Conservation (phyloP, 2,888 invertebrate species). For the Xylota segnis region DNA sequence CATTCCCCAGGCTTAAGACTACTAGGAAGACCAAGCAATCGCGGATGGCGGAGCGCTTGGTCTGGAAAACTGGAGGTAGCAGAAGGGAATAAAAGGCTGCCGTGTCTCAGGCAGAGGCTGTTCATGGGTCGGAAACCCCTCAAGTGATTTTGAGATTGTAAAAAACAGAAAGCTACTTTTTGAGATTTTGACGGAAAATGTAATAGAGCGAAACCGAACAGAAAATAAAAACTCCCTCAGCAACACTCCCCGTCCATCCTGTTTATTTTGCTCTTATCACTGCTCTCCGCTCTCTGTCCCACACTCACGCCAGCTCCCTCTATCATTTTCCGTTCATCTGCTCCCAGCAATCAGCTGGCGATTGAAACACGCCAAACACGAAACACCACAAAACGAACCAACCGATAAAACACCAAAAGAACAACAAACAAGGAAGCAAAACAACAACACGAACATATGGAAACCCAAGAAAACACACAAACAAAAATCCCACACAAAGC, state of each 20-base stretch:
- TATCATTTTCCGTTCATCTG: constrained; percentile 9
- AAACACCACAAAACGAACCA: constrained; percentile 47
- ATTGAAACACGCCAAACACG: constrained; percentile 30
- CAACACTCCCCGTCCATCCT: constrained; percentile 7
- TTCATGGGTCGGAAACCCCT: too few species aligned
- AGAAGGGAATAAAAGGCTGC: too few species aligned
- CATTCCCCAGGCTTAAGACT: too few species aligned
- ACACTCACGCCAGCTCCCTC: not conserved
- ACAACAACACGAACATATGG: constrained; percentile 64
- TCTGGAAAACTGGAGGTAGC: too few species aligned
- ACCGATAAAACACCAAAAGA: constrained; percentile 69
- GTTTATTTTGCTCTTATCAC: not conserved
- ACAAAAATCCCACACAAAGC: constrained; percentile 1
- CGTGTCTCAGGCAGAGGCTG: too few species aligned
- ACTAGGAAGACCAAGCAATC: too few species aligned
- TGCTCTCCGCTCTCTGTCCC: not conserved
- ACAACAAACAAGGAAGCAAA: constrained; percentile 75
- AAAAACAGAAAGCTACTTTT: too few species aligned
- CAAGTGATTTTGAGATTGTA: too few species aligned
- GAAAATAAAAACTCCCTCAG: not conserved
- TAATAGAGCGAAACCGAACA: constrained; percentile 5
- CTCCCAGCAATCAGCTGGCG: constrained; percentile 53
- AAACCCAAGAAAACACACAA: not conserved
- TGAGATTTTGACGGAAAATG: too few species aligned
- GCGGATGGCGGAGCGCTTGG: too few species aligned